Evolutionary conservation across 2,888 invertebrate species (phyloP).

Genomic region (Brassicogethes aeneus): DNA sequence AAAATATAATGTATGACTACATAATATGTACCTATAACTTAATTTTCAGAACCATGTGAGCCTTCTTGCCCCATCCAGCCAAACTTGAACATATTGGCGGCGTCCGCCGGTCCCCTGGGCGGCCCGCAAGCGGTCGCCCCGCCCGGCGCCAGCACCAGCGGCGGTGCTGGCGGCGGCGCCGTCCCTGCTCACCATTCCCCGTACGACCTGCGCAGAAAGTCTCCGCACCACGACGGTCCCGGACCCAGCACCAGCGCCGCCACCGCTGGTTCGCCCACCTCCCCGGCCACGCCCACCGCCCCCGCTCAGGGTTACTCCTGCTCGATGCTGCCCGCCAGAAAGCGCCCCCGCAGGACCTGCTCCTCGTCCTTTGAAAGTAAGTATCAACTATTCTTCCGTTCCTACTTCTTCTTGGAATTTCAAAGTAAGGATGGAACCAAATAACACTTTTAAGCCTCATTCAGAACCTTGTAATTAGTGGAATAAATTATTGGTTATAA

Average conservation of each 20-base stretch:
- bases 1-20: no score
- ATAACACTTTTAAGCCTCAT: no score
- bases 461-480: no score
- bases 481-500: no score
- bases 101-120: constrained; percentile 33
- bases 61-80: constrained; percentile 57
- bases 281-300: constrained; percentile 43
- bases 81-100: constrained; percentile 49
- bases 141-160: constrained; percentile 22
- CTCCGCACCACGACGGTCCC: constrained; percentile 58
- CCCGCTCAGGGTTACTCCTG: constrained; percentile 41
- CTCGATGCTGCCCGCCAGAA: constrained; percentile 74
- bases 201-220: constrained; percentile 82
- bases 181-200: constrained; percentile 68
- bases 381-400: no score
- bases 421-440: no score
- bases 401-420: no score
- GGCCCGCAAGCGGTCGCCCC: constrained; percentile 24
- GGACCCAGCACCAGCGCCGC: constrained; percentile 55
- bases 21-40: no score
- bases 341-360: constrained; percentile 68
- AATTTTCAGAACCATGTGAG: constrained; percentile 68
- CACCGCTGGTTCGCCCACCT: constrained; percentile 42
- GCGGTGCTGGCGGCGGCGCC: constrained; percentile 45
- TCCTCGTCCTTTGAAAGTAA: constrained; percentile 43